Conservation (phyloP, 2,797 vertebrate species). For the Myiotriccus ornatus region DNA sequence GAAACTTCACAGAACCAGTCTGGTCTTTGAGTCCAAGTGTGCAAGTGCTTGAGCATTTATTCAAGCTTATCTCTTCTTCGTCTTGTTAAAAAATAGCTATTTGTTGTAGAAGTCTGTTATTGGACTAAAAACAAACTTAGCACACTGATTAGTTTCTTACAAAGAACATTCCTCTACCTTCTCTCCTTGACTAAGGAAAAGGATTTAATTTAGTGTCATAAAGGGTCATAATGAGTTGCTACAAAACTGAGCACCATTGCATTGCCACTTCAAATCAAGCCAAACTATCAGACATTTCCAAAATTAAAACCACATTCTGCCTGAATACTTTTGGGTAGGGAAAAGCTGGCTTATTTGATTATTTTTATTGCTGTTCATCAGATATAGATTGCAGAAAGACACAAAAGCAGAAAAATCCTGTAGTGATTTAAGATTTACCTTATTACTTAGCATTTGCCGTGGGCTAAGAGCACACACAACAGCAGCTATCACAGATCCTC, state of each 20-base stretch:
- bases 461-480: background rate
- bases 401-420: slow-evolving; percentile 31
- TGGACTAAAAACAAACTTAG: background rate
- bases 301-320: background rate
- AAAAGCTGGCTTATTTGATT: background rate
- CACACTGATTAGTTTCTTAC: background rate
- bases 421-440: slow-evolving; percentile 36
- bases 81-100: background rate
- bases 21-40: background rate
- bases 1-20: background rate
- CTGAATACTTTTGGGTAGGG: background rate
- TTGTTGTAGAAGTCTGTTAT: background rate
- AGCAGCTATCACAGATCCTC: background rate
- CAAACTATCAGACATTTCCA: background rate
- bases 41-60: background rate
- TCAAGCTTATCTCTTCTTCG: background rate
- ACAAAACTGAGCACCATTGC: background rate
- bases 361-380: slow-evolving; percentile 37
- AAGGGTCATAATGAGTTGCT: background rate
- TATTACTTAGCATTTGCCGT: slow-evolving; percentile 22
- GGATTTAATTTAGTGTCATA: background rate
- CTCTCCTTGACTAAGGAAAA: background rate
- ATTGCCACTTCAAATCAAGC: background rate
- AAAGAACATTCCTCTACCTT: background rate
- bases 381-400: slow-evolving; percentile 1